These are phyloP conservation scores for Drosophila mulleri DNA, from an alignment of 2,888 invertebrate species.

Conservation along the genomic window DNA sequence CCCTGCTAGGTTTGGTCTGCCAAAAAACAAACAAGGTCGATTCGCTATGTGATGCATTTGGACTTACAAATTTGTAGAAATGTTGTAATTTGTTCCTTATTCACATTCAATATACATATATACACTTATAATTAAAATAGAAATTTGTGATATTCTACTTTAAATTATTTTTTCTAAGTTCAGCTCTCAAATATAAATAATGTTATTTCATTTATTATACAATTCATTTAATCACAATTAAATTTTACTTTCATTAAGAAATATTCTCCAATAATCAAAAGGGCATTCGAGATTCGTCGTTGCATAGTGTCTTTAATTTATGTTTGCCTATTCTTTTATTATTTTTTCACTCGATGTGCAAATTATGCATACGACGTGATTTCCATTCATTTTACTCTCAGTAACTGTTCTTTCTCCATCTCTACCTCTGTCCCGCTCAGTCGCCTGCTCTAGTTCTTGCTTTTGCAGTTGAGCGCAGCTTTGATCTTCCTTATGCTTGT, in stretches of 20 bases:
- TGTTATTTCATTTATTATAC: too few relatives aligned
- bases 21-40: neutral
- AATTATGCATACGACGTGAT: constrained; percentile 59
- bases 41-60: constrained; percentile 9
- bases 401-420: constrained; percentile 7
- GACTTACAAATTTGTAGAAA: neutral
- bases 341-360: constrained; percentile 32
- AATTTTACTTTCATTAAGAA: too few relatives aligned
- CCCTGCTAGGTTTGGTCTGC: constrained; percentile 18
- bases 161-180: too few relatives aligned
- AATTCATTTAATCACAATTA: too few relatives aligned
- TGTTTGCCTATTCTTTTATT: constrained; percentile 28
- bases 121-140: too few relatives aligned
- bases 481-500: constrained; percentile 56
- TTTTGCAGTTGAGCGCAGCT: constrained; percentile 52
- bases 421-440: neutral
- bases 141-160: too few relatives aligned
- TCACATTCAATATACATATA: too few relatives aligned
- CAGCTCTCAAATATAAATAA: too few relatives aligned
- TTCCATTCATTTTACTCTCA: constrained; percentile 27
- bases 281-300: constrained; percentile 22
- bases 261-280: neutral
- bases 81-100: too few relatives aligned
- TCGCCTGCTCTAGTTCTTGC: constrained; percentile 25
- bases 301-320: neutral